Conservation (phyloP, 2,113 vertebrate species). For the Gambusia holbrooki region DNA sequence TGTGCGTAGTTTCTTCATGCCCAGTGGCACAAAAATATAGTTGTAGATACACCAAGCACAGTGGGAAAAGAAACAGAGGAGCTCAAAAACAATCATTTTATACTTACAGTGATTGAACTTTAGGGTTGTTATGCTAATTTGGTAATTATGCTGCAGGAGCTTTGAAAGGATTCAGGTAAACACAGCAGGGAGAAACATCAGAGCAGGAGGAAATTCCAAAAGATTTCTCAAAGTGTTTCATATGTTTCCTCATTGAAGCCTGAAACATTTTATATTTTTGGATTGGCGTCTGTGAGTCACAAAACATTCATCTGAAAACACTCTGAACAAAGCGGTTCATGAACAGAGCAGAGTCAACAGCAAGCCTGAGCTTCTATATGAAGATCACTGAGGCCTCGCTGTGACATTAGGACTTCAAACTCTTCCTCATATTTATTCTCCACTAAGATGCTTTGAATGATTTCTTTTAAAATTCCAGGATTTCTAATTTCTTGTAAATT, state of each 20-base stretch:
- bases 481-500: constrained; percentile 45
- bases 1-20: too few relatives aligned
- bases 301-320: constrained; percentile 30
- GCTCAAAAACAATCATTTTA: too few relatives aligned
- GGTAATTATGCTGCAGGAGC: too few relatives aligned
- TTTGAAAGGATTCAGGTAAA: too few relatives aligned
- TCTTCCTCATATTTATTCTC: constrained; percentile 31
- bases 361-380: constrained; percentile 38
- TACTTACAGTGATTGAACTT: too few relatives aligned
- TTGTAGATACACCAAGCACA: too few relatives aligned
- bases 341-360: constrained; percentile 25
- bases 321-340: not conserved
- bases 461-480: constrained; percentile 49
- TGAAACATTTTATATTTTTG: constrained; percentile 31
- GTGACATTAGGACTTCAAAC: constrained; percentile 47
- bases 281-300: constrained; percentile 23
- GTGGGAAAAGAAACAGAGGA: too few relatives aligned
- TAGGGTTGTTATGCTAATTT: too few relatives aligned
- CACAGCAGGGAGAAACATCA: not conserved
- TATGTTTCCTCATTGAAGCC: constrained; percentile 17
- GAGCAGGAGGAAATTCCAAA: constrained; percentile 7
- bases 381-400: constrained; percentile 19
- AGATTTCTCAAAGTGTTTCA: too few relatives aligned
- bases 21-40: too few relatives aligned
- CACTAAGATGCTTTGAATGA: constrained; percentile 40